phyloP scores from a whole-genome alignment of 1,140 invertebrate species.

The Drosophila bifasciata region DNA sequence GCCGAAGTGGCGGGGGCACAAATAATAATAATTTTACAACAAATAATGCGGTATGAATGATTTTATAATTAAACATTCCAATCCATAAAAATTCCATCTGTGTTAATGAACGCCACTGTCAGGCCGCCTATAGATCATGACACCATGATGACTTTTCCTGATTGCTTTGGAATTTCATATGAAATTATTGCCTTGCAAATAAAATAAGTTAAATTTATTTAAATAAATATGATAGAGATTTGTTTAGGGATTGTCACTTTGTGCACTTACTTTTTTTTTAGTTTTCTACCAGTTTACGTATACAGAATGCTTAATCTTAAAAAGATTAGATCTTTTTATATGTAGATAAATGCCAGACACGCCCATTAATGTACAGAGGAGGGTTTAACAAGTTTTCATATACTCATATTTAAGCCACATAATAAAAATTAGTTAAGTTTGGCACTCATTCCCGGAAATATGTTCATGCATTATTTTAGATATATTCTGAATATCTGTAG shows the following conservation, averaged over 20 bases:
- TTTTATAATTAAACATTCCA: constrained; percentile 48
- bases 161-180: constrained; percentile 7
- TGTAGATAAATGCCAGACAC: neutral
- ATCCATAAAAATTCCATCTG: constrained; percentile 6
- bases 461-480: too few relatives aligned
- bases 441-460: too few relatives aligned
- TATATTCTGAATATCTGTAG: too few relatives aligned
- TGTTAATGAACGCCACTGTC: constrained; percentile 5
- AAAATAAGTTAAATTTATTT: neutral
- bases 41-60: constrained; percentile 34
- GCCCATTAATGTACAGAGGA: neutral
- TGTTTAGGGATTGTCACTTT: too few relatives aligned
- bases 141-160: neutral
- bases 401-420: too few relatives aligned
- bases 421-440: too few relatives aligned
- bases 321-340: neutral
- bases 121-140: constrained; percentile 9
- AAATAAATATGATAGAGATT: neutral
- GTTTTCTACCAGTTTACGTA: too few relatives aligned
- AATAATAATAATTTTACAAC: constrained; percentile 41
- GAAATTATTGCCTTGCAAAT: too few relatives aligned
- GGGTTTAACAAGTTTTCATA: too few relatives aligned
- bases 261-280: too few relatives aligned
- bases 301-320: neutral
- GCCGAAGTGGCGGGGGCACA: constrained; percentile 32